phyloP scores from a whole-genome alignment of 2,113 vertebrate species.

The Lepisosteus osseus region DNA sequence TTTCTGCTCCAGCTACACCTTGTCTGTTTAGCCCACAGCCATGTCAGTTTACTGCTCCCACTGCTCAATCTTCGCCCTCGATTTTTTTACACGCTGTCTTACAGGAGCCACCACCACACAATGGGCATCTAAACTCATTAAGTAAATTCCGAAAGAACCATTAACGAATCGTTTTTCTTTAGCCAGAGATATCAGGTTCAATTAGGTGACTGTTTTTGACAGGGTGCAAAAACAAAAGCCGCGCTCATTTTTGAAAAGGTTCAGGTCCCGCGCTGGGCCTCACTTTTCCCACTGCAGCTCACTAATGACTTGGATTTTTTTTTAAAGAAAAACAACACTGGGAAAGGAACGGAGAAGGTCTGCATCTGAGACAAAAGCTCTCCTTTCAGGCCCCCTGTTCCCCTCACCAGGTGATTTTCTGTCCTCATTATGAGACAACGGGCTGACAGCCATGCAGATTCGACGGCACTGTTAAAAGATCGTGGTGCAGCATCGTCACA shows the following conservation, averaged over 20 bases:
- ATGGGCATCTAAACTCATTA: constrained; percentile 96
- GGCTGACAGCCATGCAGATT: constrained; percentile 64
- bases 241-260: constrained; percentile 83
- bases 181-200: constrained; percentile 91
- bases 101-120: constrained; percentile 79
- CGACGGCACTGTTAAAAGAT: constrained; percentile 39
- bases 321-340: constrained; percentile 42
- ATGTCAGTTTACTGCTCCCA: constrained; percentile 43
- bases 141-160: constrained; percentile 90
- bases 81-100: constrained; percentile 65
- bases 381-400: constrained; percentile 74
- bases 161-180: constrained; percentile 85
- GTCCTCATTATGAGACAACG: constrained; percentile 65
- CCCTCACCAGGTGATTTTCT: constrained; percentile 85
- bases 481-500: not conserved
- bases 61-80: constrained; percentile 55
- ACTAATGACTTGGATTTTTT: constrained; percentile 87
- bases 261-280: constrained; percentile 81
- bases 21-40: constrained; percentile 61
- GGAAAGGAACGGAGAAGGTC: constrained; percentile 59
- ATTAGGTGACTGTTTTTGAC: constrained; percentile 94
- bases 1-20: constrained; percentile 68
- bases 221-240: constrained; percentile 91
- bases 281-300: constrained; percentile 67
- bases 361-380: constrained; percentile 75